Conservation (phyloP, 2,113 vertebrate species). For the Danio rerio region DNA sequence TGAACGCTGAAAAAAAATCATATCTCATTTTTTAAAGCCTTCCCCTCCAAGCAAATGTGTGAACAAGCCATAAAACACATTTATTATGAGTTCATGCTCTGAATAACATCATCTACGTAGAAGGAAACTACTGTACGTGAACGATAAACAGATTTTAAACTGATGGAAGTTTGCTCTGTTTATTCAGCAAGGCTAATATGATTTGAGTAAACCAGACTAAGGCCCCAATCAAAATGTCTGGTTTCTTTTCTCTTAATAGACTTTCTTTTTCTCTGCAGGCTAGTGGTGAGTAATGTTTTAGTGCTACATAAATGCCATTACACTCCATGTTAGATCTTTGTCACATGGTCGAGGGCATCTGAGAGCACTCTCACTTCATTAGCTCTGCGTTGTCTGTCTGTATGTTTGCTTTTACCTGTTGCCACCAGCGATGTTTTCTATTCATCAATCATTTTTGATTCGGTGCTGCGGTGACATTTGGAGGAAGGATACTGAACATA, state of each 20-base stretch:
- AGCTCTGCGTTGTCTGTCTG: conserved; percentile 21
- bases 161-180: conserved; percentile 13
- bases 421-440: conserved; percentile 64
- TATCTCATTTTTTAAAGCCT: conserved; percentile 50
- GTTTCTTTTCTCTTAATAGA: background rate
- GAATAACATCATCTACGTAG: conserved; percentile 29
- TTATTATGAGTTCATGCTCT: conserved; percentile 42
- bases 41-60: conserved; percentile 57
- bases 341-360: background rate
- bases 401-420: conserved; percentile 17
- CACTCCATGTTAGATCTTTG: conserved; percentile 24
- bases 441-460: conserved; percentile 64
- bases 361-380: conserved; percentile 61
- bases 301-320: conserved; percentile 16
- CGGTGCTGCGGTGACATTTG: conserved; percentile 71
- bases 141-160: conserved; percentile 4
- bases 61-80: conserved; percentile 38
- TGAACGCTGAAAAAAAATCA: conserved; percentile 59
- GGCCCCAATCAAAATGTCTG: conserved; percentile 32
- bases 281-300: conserved; percentile 25
- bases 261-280: conserved; percentile 35
- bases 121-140: conserved; percentile 12
- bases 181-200: background rate
- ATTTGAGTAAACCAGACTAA: background rate
- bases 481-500: conserved; percentile 54